These are phyloP conservation scores for Drosophila glabriapex DNA, from an alignment of 2,888 invertebrate genomes.

Conservation along the genomic window DNA sequence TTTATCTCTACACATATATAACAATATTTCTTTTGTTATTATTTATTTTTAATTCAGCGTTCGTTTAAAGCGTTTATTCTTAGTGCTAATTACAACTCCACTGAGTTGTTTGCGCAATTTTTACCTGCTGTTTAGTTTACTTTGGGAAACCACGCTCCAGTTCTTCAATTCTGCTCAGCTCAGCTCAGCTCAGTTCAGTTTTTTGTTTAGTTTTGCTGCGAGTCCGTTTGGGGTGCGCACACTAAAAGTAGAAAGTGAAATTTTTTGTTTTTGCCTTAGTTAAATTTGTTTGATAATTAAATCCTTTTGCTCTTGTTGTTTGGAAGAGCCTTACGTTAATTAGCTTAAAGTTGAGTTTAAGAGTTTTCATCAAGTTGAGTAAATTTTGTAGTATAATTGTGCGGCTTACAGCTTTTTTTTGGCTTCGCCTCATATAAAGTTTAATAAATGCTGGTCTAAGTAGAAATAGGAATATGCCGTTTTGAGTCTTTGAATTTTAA, in stretches of 20 bases:
- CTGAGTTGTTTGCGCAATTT: slow-evolving; percentile 67
- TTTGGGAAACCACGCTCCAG: slow-evolving; percentile 61
- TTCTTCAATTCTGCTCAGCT: slow-evolving; percentile 32
- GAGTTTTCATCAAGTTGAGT: neutral
- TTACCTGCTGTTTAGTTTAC: slow-evolving; percentile 71
- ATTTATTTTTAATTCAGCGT: slow-evolving; percentile 22
- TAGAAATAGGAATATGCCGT: neutral
- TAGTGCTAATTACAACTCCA: slow-evolving; percentile 55
- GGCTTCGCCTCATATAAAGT: too few relatives aligned
- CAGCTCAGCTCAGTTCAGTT: neutral
- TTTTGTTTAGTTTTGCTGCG: neutral
- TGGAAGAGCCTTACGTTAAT: slow-evolving; percentile 34
- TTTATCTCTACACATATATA: neutral
- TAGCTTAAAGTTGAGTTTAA: neutral
- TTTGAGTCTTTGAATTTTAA: neutral
- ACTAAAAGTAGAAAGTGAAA: slow-evolving; percentile 61
- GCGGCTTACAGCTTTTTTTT: neutral
- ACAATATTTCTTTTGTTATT: neutral
- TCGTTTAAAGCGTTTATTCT: slow-evolving; percentile 33
- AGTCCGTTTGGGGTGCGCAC: slow-evolving; percentile 9
- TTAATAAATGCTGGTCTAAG: neutral
- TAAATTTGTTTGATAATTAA: slow-evolving; percentile 70
- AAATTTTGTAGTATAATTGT: neutral
- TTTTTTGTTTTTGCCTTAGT: slow-evolving; percentile 46
- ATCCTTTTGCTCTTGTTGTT: slow-evolving; percentile 47